A percentile compares a stretch with the other conserved stretches of the same genome.
Evolutionary conservation across 2,888 invertebrate genomes (phyloP).

Genomic region (Bugula neritina): DNA sequence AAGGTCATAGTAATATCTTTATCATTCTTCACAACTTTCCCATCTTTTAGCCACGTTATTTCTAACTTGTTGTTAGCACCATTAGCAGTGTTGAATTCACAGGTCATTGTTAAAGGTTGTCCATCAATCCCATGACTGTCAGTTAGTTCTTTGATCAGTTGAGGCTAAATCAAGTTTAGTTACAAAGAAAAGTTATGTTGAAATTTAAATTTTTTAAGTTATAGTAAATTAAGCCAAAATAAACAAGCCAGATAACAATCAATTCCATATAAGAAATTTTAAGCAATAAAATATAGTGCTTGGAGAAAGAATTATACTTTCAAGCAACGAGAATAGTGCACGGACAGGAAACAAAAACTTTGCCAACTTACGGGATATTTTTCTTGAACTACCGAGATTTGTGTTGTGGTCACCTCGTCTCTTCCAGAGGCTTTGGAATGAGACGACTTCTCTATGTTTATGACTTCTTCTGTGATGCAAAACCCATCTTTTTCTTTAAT

Average conservation of each 20-base stretch:
- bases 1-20: not conserved
- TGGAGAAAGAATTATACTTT: too few species aligned
- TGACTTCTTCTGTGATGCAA: not conserved
- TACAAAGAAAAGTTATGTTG: too few species aligned
- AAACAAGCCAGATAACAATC: too few species aligned
- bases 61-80: not conserved
- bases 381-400: constrained; percentile 7
- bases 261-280: too few species aligned
- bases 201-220: too few species aligned
- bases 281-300: too few species aligned
- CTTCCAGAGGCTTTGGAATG: not conserved
- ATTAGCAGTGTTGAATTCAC: not conserved
- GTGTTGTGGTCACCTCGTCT: not conserved
- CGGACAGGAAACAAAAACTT: too few species aligned
- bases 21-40: not conserved
- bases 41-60: constrained; percentile 16
- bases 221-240: too few species aligned
- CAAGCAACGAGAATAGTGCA: too few species aligned
- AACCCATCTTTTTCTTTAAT: not conserved
- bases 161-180: not conserved
- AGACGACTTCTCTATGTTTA: constrained; percentile 3
- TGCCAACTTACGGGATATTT: constrained; percentile 15
- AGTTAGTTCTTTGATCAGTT: not conserved
- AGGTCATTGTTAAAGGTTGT: not conserved
- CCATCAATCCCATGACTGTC: not conserved